Conservation (phyloP, 2,113 vertebrate genomes). For the Chascanopsetta lugubris region DNA sequence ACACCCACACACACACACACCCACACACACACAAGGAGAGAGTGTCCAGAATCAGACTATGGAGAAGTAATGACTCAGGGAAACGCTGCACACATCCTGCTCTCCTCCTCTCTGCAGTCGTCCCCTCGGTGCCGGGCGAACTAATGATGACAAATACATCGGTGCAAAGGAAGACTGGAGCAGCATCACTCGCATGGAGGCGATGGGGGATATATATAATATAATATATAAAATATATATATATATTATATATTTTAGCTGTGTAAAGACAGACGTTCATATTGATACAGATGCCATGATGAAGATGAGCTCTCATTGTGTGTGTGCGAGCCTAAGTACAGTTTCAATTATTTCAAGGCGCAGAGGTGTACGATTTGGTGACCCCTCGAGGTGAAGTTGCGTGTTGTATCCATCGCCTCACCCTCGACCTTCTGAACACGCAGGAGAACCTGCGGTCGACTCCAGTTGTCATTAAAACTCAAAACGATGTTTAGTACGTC, state of each 20-base stretch:
- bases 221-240: no score
- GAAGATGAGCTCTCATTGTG: not conserved
- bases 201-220: no score
- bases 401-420: no score
- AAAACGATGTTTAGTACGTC: no score
- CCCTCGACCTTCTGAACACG: no score
- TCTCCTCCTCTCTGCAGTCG: conserved; percentile 21
- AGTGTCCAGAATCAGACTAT: conserved; percentile 29
- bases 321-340: no score
- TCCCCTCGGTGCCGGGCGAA: conserved; percentile 19
- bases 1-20: conserved; percentile 5
- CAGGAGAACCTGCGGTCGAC: no score
- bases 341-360: no score
- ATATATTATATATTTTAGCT: no score
- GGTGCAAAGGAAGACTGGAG: conserved; percentile 19
- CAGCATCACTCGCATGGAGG: conserved; percentile 27
- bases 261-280: conserved; percentile 20
- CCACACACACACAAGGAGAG: conserved; percentile 4
- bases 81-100: conserved; percentile 35
- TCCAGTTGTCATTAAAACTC: no score
- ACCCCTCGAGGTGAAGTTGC: no score
- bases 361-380: no score
- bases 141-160: conserved; percentile 58
- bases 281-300: conserved; percentile 17
- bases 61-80: conserved; percentile 61